Conservation (phyloP, 2,797 vertebrate species). For the Microcaecilia unicolor region DNA sequence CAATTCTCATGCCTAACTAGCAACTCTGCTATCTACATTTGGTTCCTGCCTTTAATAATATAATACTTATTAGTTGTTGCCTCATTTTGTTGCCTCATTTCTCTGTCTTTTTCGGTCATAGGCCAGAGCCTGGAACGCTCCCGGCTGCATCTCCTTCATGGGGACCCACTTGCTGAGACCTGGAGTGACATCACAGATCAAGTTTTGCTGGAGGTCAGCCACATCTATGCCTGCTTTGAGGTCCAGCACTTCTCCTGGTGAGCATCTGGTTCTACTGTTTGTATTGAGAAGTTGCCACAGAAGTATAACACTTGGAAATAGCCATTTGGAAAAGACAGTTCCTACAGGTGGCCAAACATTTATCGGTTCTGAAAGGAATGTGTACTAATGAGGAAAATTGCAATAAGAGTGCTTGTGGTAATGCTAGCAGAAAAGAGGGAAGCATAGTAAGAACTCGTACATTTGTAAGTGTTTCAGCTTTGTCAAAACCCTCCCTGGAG, state of each 20-base stretch:
- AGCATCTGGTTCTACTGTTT: slow-evolving; percentile 39
- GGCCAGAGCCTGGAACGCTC: slow-evolving; percentile 76
- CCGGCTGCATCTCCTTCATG: slow-evolving; percentile 71
- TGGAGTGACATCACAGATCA: slow-evolving; percentile 88
- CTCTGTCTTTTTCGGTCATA: slow-evolving; percentile 29
- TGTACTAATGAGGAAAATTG: no score
- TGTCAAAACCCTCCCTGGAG: no score
- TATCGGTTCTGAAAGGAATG: no score
- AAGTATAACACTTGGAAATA: not conserved
- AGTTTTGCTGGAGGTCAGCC: slow-evolving; percentile 75
- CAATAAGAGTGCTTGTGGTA: not conserved
- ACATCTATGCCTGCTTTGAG: slow-evolving; percentile 84
- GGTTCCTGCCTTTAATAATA: no score
- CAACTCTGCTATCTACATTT: no score
- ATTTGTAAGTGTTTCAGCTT: no score
- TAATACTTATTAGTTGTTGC: not conserved
- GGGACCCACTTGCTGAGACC: slow-evolving; percentile 62
- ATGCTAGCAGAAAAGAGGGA: no score
- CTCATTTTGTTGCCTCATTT: not conserved
- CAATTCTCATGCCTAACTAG: no score
- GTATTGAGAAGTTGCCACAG: not conserved
- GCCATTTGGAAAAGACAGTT: no score
- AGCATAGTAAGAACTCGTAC: no score
- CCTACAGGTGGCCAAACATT: no score
- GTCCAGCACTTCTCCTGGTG: slow-evolving; percentile 92